Conservation (phyloP, 2,113 vertebrate genomes). For the Chaetops frenatus region DNA sequence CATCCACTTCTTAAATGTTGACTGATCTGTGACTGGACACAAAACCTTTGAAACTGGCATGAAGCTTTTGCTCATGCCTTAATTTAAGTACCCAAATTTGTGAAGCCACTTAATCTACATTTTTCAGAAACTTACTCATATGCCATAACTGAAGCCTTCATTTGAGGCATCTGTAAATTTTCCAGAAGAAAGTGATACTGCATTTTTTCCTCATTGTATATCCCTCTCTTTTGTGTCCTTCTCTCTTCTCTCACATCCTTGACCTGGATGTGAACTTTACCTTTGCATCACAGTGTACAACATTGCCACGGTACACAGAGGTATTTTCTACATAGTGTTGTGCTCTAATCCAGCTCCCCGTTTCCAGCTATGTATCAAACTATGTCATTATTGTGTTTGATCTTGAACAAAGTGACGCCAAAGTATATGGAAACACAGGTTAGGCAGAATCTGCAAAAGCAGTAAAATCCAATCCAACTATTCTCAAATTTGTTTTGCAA, state of each 20-base stretch:
- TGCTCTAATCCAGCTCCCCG: neutral
- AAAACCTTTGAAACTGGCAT: neutral
- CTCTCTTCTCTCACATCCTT: neutral
- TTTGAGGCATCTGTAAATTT: neutral
- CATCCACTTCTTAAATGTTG: neutral
- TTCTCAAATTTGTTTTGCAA: neutral
- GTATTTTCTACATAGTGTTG: neutral
- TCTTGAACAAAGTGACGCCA: neutral
- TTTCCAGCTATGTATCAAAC: neutral
- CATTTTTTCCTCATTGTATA: neutral
- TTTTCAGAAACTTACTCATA: neutral
- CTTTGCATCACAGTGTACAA: neutral
- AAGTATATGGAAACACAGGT: neutral
- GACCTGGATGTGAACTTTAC: neutral
- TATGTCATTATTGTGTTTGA: neutral
- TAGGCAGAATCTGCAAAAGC: neutral
- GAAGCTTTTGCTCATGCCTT: neutral
- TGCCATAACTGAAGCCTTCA: neutral
- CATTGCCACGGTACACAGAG: neutral
- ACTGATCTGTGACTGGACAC: neutral
- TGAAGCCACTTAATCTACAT: neutral
- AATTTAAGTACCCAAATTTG: neutral
- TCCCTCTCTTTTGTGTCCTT: neutral
- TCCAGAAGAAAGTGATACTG: neutral
- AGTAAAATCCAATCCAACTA: neutral